phyloP scores from a whole-genome alignment of 2,797 vertebrate species.

The Molossus molossus region DNA sequence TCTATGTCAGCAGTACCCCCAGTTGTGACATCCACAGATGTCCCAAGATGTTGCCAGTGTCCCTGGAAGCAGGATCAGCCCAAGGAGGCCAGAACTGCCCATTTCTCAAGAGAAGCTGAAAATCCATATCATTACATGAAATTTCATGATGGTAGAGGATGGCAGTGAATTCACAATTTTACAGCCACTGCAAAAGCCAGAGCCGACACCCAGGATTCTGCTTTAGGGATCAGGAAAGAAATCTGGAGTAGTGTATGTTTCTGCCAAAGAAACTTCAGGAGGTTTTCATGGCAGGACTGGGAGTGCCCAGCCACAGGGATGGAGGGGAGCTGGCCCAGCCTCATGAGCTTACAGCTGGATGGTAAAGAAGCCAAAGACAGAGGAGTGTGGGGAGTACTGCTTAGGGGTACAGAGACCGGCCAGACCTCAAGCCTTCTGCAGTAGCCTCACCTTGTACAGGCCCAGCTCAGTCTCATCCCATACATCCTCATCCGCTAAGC shows the following conservation, averaged over 20 bases:
- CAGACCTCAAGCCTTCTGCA: accelerated
- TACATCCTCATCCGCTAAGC: slow-evolving; percentile 82
- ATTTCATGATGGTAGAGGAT: too few species aligned
- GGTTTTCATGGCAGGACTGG: accelerated
- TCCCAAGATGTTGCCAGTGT: background rate
- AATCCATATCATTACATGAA: background rate
- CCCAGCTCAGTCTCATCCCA: slow-evolving; percentile 93
- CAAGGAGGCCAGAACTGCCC: background rate
- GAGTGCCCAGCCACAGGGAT: background rate
- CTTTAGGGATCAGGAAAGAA: background rate
- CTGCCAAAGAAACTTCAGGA: background rate
- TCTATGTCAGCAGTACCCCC: background rate
- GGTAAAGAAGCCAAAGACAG: background rate
- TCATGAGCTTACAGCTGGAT: accelerated
- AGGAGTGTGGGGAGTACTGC: background rate
- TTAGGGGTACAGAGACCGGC: background rate
- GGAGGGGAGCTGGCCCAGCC: background rate
- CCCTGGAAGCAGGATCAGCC: background rate
- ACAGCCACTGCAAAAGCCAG: background rate
- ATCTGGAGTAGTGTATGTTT: background rate
- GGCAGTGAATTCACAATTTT: background rate
- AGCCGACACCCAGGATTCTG: background rate
- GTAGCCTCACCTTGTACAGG: slow-evolving; percentile 93
- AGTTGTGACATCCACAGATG: background rate
- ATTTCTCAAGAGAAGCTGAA: background rate